Evolutionary conservation across 2,888 invertebrate genomes (phyloP).

Genomic region (Empis stercorea): DNA sequence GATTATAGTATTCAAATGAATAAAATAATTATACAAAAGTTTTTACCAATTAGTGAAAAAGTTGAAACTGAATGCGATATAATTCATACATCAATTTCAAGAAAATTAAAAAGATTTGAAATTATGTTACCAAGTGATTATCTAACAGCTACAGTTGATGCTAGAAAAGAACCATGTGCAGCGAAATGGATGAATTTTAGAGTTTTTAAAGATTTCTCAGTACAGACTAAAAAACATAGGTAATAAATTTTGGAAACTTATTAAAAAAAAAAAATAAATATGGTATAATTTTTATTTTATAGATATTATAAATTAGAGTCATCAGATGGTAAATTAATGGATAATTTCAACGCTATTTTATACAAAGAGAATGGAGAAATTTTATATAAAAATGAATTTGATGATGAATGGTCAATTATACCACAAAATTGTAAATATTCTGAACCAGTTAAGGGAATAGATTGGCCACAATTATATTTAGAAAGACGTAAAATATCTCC

Average conservation of each 20-base stretch:
- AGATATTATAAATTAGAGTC: not conserved
- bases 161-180: not conserved
- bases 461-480: not conserved
- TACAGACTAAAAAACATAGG: not conserved
- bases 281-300: not conserved
- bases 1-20: not conserved
- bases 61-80: not conserved
- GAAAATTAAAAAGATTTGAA: not conserved
- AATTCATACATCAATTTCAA: not conserved
- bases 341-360: not conserved
- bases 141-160: not conserved
- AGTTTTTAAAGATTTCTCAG: not conserved
- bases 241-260: not conserved
- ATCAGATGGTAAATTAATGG: not conserved
- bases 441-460: not conserved
- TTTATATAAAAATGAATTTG: not conserved
- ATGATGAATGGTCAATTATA: not conserved
- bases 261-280: no score
- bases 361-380: not conserved
- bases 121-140: not conserved
- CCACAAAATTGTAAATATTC: not conserved
- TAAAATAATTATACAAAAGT: not conserved
- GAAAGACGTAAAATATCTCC: conserved; percentile 1
- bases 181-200: not conserved
- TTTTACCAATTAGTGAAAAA: not conserved